These are phyloP conservation scores for Teleopsis dalmanni DNA, from an alignment of 1,140 invertebrate genomes.

Conservation along the genomic window DNA sequence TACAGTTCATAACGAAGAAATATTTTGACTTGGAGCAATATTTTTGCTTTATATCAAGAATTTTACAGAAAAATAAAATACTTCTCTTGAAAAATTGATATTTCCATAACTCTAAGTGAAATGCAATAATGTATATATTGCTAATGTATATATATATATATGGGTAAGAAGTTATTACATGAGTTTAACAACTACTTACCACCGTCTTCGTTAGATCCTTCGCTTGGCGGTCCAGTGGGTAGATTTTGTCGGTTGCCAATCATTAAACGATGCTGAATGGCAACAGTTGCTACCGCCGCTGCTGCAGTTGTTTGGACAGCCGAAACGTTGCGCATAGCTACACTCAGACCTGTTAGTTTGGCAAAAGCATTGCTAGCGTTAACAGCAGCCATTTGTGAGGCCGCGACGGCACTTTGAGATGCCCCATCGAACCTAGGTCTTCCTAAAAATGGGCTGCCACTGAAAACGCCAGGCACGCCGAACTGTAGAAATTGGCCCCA, in stretches of 20 bases:
- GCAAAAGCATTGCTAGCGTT: conserved; percentile 41
- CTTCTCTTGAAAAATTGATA: no score
- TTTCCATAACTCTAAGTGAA: no score
- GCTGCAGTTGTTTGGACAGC: conserved; percentile 37
- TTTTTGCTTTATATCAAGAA: no score
- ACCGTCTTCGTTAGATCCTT: conserved; percentile 52
- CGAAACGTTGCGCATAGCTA: conserved; percentile 35
- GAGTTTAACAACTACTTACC: conserved; percentile 35
- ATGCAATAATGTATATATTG: no score
- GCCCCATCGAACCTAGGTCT: conserved; percentile 29
- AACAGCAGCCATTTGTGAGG: conserved; percentile 36
- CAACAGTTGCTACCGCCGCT: conserved; percentile 38
- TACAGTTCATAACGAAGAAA: no score
- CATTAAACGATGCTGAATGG: conserved; percentile 40
- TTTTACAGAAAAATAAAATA: no score
- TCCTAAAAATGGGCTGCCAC: conserved; percentile 38
- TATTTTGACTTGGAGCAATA: no score
- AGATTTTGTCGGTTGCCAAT: conserved; percentile 39
- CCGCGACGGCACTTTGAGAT: conserved; percentile 27
- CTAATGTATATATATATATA: no score
- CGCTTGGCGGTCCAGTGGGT: conserved; percentile 47
- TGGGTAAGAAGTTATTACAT: no score
- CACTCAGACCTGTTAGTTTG: conserved; percentile 40
- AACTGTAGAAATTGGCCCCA: conserved; percentile 52
- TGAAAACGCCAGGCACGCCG: conserved; percentile 47